Evolutionary conservation across 2,113 vertebrate species (phyloP), one percentile per base, ranked within the genome.

Genomic region (Rana temporaria): DNA sequence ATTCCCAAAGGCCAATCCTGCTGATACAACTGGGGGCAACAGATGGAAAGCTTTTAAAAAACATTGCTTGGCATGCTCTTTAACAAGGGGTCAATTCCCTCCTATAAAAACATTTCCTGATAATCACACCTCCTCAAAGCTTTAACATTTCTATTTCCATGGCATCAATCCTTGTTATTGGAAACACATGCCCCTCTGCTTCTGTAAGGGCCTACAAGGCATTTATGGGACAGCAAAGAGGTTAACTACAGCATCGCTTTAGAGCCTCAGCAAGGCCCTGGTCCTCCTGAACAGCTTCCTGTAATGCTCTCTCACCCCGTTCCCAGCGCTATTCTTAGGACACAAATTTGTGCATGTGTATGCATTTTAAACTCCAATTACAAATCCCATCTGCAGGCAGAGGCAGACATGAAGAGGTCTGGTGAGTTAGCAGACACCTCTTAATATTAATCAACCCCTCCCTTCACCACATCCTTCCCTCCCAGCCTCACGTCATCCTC

Each of bases 281-380:
- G 73, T 62, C 26, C 64, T 62, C 26, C 64, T 60, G 72, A 75
- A 52, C 56, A 26, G 72, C 24, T 83, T 76, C 72, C 81, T 83
- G 81, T 83, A 76, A 83, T 12, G 42, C 24, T 17, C 70, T 82
- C 70, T 71, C 70, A 74, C 53, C 72, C 72, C 42, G 64, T 83
- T 76, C 63, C 63, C 81, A 83, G 63, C 48, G 63, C 81, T 83
- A 68, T 76, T 83, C 52, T 53, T 76, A 68, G 81, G 71, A 83
- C 72, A 52, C 71, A 82, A 26, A 68, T 82, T 76, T 83, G 55
- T 83, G 72, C 72, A 83, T 83, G 72, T 83, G 72, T 66, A 76
- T 83, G 81, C 81, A 83, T 83, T 83, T 83, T 76, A 42, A 75
- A 76, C 63, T 76, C 71, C 81, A 83, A 83, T 83, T 83, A 83